A percentile compares a stretch with the other conserved stretches of the same genome.
Evolutionary conservation across 1,140 invertebrate species (phyloP).

Genomic region (Planococcus citri): DNA sequence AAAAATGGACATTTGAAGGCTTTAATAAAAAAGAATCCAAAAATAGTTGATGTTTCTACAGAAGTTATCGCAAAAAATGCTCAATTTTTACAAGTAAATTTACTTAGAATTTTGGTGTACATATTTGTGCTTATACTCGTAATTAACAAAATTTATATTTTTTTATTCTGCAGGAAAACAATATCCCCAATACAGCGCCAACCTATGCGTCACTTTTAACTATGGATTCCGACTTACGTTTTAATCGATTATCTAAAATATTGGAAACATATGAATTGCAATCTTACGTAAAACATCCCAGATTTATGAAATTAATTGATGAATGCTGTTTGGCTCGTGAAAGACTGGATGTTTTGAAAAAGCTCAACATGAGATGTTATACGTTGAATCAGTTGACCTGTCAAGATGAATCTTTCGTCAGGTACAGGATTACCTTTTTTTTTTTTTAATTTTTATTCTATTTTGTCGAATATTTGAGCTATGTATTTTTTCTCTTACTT

Average conservation of each 20-base stretch:
- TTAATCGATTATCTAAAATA: background rate
- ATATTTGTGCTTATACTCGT: too few relatives aligned
- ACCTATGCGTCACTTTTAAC: too few relatives aligned
- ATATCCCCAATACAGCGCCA: too few relatives aligned
- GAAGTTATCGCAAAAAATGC: background rate
- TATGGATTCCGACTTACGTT: background rate
- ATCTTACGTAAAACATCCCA: background rate
- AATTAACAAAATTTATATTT: too few relatives aligned
- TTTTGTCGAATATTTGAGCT: background rate
- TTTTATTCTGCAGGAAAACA: too few relatives aligned
- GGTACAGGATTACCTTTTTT: too few relatives aligned
- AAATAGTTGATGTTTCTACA: background rate
- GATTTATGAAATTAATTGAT: background rate
- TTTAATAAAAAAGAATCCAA: background rate
- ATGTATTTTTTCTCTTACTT: background rate
- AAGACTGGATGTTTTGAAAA: background rate
- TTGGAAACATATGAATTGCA: background rate
- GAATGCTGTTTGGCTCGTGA: background rate
- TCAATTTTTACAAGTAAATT: background rate
- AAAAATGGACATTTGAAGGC: background rate
- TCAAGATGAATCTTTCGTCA: background rate
- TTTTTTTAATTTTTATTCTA: background rate
- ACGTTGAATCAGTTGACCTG: background rate
- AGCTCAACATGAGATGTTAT: background rate
- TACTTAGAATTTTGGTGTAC: background rate